Evolutionary conservation across 2,888 invertebrate genomes (phyloP), one percentile per base, ranked within the genome.

Genomic region (Cephus sareptanus): DNA sequence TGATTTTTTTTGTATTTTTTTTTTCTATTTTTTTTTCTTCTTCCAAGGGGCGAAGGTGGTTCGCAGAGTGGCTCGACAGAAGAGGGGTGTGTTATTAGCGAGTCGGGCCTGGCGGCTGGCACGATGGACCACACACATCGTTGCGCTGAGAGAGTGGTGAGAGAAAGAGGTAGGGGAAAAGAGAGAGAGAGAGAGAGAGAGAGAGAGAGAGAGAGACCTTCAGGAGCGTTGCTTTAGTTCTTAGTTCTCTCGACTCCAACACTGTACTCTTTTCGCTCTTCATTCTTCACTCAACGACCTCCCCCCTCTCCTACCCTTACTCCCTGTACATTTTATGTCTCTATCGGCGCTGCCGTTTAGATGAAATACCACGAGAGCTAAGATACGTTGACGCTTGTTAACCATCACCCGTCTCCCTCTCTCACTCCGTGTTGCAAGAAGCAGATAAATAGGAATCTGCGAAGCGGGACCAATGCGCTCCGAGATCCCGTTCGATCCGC

Each of bases 101-200:
- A 88, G 88, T 86, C 85, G 87, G 85, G 86, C 86, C 89, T 88
- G 89, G 87, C 88, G 89, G 89, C 89, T 89, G 89, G 85, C 85
- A 87, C 87, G 86, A 83, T 79, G 85, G 89, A 89, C 89, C 89
- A 89, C 89, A 89, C 89, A 89, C 88, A 88, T 89, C 88, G 89
- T 88, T 83, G 84, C 84, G 83, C 81, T 81, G 81, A 80, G 84
- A 78, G 71, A 71, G 76, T 77, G 74, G 75, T 78, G 80, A 77
- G 79, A 77, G 77, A 83, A 81, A 56, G 56, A 23, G 56, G 56
- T 23, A 40, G 40, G 4, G 40, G 15, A 6, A 4, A 6, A 15
- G 15, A 4, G 40, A 37, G 4, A 13, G 37, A 37, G 40, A 40
- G 40, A 12, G 37, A 37, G 37, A 40, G 40, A 40, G 40, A 15